Evolutionary conservation across 2,113 vertebrate genomes (phyloP), one percentile per base, ranked within the genome.

Genomic region (Orientallactaga bullata): DNA sequence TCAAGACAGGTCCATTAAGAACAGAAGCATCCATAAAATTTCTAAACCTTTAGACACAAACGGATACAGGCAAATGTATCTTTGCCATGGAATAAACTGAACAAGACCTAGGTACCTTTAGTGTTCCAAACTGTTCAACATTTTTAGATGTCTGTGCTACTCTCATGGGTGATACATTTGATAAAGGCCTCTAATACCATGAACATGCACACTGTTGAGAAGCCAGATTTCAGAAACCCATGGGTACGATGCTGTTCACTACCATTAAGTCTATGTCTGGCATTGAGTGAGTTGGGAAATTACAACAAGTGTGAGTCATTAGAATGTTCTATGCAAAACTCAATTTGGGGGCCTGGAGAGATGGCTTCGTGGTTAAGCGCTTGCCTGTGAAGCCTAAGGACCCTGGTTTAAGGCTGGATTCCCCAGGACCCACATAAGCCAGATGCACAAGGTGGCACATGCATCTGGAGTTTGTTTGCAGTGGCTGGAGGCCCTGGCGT

Each of bases 1-100:
- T 66, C n/a, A 61, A 51, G 3, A 30, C 47, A 15, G 30, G 9
- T 2, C 3, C 60, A 61, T 51, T 78, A 13, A 69, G 63, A 51
- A 78, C 23, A 58, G 6, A 42, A 61, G 20, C 7, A 3, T 47
- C 17, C 72, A 35, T 51, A 58, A 37, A 23, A 12, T n/a, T 63
- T 21, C 23, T 13, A 61, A 69, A 16, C n/a, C 32, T 71, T 65
- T 42, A 47, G n/a, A 37, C 18, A 84, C 21, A 80, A 65, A 0
- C 0, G 15, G 9, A 3, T 18, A 23, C 0, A 55, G 18, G 39
- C 1, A 51, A 28, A 76, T 1, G 1, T 24, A 17, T 30, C 16
- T 79, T 73, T 58, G 2, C 24, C 24, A 72, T 7, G 2, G 3
- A 65, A 28, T 72, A 37, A 72, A 15, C 5, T 76, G 28, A 83